Base-by-base conservation (phyloP, 2,113 vertebrate genomes). In the Nannobrachium achirus region DNA sequence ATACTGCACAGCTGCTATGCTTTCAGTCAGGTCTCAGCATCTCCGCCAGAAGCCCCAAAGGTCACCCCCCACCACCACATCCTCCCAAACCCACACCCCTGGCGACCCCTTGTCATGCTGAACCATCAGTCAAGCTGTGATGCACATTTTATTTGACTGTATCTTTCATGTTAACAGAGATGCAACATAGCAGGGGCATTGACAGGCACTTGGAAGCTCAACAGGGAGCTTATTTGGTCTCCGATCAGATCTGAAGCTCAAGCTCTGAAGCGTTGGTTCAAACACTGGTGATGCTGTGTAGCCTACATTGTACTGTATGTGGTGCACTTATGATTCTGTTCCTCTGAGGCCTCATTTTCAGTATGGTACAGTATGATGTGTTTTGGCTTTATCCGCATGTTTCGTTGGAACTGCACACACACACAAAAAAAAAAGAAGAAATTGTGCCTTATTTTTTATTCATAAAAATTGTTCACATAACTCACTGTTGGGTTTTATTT, bases 201-300 rank as follows among this genome's bases (percentile, higher is more conserved):
- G 57, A 58, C 41, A 44, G 40, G 45, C 70, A 48, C 45, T 49
- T 33, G 25, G 40, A 56, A 57, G 62, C 51, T 39, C 70, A 60
- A 49, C 63, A 8, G 66, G 52, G 14, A 13, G 68, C 14, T 25
- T 25, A 10, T 40, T 42, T 45, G 25, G 51, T 52, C 15, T 75
- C 53, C 68, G 68, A 77, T 73, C 53, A 71, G 68, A 77, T 73
- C 45, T 60, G 5, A 1, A 69, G 48, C 66, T 76, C 33, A 79
- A 75, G 42, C 40, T 69, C 63, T 66, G 52, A n/a, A 73, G 59
- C 49, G 33, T 40, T 33, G 58, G 58, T 60, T 78, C 50, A 70
- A 58, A 44, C 48, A 48, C 25, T 33, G 25, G 25, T 33, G 25
- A 56, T 14, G 20, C n/a, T 71, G 71, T 57, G 25, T 61, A 59